Evolutionary conservation across 2,113 vertebrate genomes (phyloP), one percentile per base, ranked within the genome.

Genomic region (Corynorhinus townsendii): DNA sequence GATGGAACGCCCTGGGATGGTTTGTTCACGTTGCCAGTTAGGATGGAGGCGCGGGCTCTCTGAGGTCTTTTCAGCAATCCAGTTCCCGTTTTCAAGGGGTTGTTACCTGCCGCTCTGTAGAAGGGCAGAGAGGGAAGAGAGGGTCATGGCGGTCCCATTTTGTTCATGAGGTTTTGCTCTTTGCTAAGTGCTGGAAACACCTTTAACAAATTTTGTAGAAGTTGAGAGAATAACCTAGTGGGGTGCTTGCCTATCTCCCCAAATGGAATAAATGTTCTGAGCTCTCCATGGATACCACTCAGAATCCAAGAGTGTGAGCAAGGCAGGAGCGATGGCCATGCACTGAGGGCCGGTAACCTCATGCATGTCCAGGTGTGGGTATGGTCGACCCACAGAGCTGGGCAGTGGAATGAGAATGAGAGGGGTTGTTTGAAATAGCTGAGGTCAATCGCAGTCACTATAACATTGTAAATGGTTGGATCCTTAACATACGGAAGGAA

Each of bases 401-500:
- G 52, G 43, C 19, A 17, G 10, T 28, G 11, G 43, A 17, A 22
- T 1, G 38, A 62, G 30, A 24, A 26, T 2, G 38, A 62, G 26
- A 33, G 19, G 24, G 12, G 4, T 11, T 33, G 2, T 59, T 59
- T 69, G 45, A 73, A 52, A 89, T 12, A 87, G 68, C 17, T 12
- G 22, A 22, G n/a, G 19, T 24, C 5, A 1, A 8, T 40, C 3
- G 1, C 2, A 26, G n/a, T 62, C 40, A 24, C 20, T n/a, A 0
- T 11, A 69, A 73, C 47, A 54, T 8, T 76, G 26, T 33, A 16
- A 33, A 72, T 40, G 26, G 9, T 26, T 85, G 80, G 81, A 56
- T 86, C 14, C 12, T 92, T 93, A 86, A 45, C 33, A 49, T 81
- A 45, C 69, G 75, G 79, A 90, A 81, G 38, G 47, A 38, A 81